Evolutionary conservation across 2,113 vertebrate genomes (phyloP).

Genomic region (Catagonus wagneri): DNA sequence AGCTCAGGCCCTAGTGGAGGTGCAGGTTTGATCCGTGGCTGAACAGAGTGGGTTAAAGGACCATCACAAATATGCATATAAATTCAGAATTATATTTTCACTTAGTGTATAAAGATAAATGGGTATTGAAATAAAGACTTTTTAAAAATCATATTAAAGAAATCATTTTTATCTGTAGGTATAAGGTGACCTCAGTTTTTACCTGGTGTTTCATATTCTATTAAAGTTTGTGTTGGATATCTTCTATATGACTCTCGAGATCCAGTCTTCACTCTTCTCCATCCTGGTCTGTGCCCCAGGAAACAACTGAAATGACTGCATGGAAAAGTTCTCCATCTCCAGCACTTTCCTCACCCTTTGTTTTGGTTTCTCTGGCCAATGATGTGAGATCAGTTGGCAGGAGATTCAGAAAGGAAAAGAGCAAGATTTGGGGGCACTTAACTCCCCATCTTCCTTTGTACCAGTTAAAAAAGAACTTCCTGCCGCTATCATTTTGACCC

Average conservation of each 20-base stretch:
- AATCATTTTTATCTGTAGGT: neutral
- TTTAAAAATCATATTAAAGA: neutral
- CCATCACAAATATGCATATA: neutral
- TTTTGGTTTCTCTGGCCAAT: neutral
- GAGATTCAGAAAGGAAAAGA: neutral
- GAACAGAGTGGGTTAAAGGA: neutral
- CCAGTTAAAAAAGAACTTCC: neutral
- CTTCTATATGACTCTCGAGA: neutral
- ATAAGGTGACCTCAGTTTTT: neutral
- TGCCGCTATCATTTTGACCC: neutral
- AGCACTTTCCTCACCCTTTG: accelerated
- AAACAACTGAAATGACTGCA: accelerated
- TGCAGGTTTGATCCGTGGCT: no score
- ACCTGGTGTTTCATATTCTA: neutral
- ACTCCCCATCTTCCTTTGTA: neutral
- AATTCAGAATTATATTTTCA: neutral
- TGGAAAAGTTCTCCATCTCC: accelerated
- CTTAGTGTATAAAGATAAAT: neutral
- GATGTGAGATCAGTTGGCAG: neutral
- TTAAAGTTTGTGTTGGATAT: no score
- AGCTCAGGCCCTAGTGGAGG: no score
- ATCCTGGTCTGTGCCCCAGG: neutral
- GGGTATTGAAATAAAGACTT: neutral
- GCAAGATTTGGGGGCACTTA: neutral
- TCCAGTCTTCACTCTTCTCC: no score